Percentiles rank a stretch among this genome's conserved stretches.
Evolutionary conservation across 2,888 invertebrate genomes (phyloP).

Genomic region (Dendrolimus pini): DNA sequence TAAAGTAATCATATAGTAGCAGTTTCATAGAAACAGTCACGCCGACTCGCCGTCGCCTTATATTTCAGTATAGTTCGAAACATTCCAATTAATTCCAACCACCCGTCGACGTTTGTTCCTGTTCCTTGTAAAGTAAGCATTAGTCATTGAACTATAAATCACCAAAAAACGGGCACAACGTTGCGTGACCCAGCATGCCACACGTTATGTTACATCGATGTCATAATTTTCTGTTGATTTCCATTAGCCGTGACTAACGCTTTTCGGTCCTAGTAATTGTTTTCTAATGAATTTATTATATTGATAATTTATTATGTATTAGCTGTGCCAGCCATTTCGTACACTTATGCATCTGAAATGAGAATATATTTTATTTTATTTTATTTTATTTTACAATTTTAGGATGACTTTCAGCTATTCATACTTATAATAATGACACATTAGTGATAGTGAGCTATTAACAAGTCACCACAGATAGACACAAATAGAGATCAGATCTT

Average conservation of each 20-base stretch:
- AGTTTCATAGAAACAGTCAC: neutral
- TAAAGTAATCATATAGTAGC: too few species aligned
- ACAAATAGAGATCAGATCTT: too few species aligned
- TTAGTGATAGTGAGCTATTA: too few species aligned
- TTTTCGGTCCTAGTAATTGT: slow-evolving; percentile 21
- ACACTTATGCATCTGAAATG: too few species aligned
- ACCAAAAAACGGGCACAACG: slow-evolving; percentile 56
- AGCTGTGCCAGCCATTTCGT: too few species aligned
- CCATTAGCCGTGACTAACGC: slow-evolving; percentile 59
- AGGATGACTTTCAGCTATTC: too few species aligned
- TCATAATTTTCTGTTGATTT: slow-evolving; percentile 67
- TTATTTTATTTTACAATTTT: too few species aligned
- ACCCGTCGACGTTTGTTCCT: slow-evolving; percentile 26
- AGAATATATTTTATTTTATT: too few species aligned
- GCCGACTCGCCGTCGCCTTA: neutral
- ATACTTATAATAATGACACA: too few species aligned
- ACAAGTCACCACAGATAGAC: too few species aligned
- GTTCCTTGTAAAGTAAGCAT: slow-evolving; percentile 40
- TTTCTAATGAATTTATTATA: neutral
- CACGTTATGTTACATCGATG: slow-evolving; percentile 36
- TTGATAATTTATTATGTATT: neutral
- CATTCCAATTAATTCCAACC: slow-evolving; percentile 19
- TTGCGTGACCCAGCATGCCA: slow-evolving; percentile 35
- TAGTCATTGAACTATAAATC: slow-evolving; percentile 69
- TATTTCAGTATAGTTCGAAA: neutral